These are phyloP conservation scores for Mycogona germanica DNA, from an alignment of 2,888 invertebrate species.

Conservation along the genomic window DNA sequence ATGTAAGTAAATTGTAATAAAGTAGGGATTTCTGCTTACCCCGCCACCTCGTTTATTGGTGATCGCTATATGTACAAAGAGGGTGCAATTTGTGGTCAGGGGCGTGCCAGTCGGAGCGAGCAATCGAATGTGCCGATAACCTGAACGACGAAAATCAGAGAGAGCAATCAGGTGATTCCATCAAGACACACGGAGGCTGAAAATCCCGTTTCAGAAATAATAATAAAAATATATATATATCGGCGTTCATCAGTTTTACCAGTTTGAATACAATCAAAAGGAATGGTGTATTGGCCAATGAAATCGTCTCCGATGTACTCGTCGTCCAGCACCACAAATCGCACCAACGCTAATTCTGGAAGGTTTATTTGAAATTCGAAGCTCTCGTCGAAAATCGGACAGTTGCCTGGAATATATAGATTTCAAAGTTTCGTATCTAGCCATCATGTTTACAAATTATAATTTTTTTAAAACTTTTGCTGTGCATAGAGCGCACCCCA, in stretches of 20 bases:
- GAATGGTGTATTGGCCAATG: constrained; percentile 47
- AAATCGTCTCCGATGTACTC: constrained; percentile 45
- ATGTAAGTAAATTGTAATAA: too few relatives aligned
- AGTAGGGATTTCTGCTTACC: constrained; percentile 28
- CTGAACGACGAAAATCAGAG: constrained; percentile 29
- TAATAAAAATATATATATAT: too few relatives aligned
- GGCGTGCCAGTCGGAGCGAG: constrained; percentile 41
- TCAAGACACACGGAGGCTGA: too few relatives aligned
- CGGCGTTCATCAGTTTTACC: constrained; percentile 33
- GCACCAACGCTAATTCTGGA: constrained; percentile 44
- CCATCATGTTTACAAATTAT: too few relatives aligned
- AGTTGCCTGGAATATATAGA: constrained; percentile 33
- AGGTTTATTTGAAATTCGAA: constrained; percentile 46
- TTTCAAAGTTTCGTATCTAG: neutral
- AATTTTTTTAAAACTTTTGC: too few relatives aligned
- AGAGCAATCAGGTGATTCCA: neutral
- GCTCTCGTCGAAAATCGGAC: constrained; percentile 46
- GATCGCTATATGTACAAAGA: constrained; percentile 45
- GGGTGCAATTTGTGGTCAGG: constrained; percentile 39
- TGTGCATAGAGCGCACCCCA: too few relatives aligned
- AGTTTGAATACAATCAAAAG: constrained; percentile 44
- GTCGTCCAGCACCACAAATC: constrained; percentile 45
- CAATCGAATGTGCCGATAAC: constrained; percentile 43
- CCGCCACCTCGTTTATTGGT: constrained; percentile 43
- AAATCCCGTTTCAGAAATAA: too few relatives aligned